phyloP scores from a whole-genome alignment of 2,797 vertebrate species.

The Siniperca obscura region DNA sequence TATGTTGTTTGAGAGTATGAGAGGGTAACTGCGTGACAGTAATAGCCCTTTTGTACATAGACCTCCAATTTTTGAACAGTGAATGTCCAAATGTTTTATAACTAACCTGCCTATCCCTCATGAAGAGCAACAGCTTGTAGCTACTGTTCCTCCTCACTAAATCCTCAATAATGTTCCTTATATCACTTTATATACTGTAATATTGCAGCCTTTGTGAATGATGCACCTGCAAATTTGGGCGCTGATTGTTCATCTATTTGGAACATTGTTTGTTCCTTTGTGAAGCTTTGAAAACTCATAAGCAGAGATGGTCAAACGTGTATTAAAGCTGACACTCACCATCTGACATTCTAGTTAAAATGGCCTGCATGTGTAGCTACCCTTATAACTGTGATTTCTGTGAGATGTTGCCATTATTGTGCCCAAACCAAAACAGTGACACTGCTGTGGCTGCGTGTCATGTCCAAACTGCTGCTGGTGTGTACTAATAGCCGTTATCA shows the following conservation, averaged over 20 bases:
- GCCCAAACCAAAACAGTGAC: slow-evolving; percentile 38
- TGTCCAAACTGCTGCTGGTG: slow-evolving; percentile 53
- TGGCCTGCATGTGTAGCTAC: slow-evolving; percentile 24
- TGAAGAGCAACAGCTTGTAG: slow-evolving; percentile 16
- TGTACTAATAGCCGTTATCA: slow-evolving; percentile 63
- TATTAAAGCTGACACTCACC: slow-evolving; percentile 13
- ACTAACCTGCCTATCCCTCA: slow-evolving; percentile 5
- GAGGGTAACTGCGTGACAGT: not conserved
- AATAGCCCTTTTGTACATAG: not conserved
- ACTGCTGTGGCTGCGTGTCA: slow-evolving; percentile 45
- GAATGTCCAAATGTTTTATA: slow-evolving; percentile 18
- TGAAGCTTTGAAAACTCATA: slow-evolving; percentile 39
- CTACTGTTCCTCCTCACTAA: not conserved
- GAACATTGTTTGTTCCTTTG: not conserved
- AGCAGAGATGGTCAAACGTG: slow-evolving; percentile 12
- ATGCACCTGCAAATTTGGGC: slow-evolving; percentile 26
- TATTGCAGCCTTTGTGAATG: slow-evolving; percentile 22
- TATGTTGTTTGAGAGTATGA: not conserved
- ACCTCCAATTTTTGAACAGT: not conserved
- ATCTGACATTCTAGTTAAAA: slow-evolving; percentile 39
- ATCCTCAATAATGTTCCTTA: slow-evolving; percentile 15
- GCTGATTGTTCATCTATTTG: slow-evolving; percentile 22
- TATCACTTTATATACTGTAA: slow-evolving; percentile 18
- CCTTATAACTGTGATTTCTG: slow-evolving; percentile 31
- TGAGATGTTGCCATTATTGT: slow-evolving; percentile 33